These are phyloP conservation scores for Cataglyphis livida DNA, from an alignment of 2,888 invertebrate species.

Conservation along the genomic window DNA sequence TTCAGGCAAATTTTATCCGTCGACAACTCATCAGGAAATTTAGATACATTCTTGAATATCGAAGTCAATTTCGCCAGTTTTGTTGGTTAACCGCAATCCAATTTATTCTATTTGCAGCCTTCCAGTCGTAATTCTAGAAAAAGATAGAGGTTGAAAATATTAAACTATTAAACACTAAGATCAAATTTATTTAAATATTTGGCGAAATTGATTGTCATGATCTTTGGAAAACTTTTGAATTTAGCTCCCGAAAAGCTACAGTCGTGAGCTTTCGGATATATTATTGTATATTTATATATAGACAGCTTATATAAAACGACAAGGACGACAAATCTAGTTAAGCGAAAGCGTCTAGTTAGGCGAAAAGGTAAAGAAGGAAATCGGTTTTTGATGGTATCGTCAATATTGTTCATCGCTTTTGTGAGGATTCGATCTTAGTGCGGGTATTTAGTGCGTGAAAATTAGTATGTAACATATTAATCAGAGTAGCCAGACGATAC, in stretches of 20 bases:
- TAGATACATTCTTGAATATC: conserved; percentile 8
- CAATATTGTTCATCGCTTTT: conserved; percentile 39
- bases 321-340: conserved; percentile 13
- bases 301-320: not conserved
- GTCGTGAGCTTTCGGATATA: conserved; percentile 28
- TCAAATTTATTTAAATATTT: conserved; percentile 8
- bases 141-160: not conserved
- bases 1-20: conserved; percentile 23
- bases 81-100: not conserved
- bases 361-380: not conserved
- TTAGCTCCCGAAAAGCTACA: conserved; percentile 1
- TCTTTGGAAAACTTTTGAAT: conserved; percentile 16
- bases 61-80: not conserved
- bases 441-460: conserved; percentile 41
- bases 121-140: not conserved
- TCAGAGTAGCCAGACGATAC: conserved; percentile 43
- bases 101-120: not conserved
- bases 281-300: conserved; percentile 44
- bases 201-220: not conserved
- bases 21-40: conserved; percentile 25
- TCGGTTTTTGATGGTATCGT: conserved; percentile 31
- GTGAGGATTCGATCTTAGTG: conserved; percentile 19
- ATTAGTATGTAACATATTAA: conserved; percentile 41
- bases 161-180: not conserved
- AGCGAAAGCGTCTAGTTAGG: not conserved